These are phyloP conservation scores for Hemicrepidius hirtus DNA, from an alignment of 2,888 invertebrate species.

Conservation along the genomic window DNA sequence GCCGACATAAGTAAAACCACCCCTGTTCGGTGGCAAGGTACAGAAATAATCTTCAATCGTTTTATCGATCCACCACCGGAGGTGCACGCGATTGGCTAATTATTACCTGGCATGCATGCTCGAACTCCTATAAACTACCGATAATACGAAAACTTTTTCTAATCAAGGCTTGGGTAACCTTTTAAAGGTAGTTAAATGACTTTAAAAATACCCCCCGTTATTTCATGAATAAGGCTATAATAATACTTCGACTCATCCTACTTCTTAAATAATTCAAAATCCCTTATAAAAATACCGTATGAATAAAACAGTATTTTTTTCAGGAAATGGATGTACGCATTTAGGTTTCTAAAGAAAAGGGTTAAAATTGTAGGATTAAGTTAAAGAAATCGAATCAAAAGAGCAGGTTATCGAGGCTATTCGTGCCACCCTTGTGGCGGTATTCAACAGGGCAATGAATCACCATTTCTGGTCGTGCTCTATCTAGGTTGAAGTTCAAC, in stretches of 20 bases:
- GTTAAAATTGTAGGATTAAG: background rate
- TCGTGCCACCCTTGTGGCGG: conserved; percentile 31
- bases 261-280: conserved; percentile 22
- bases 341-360: background rate
- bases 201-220: conserved; percentile 20
- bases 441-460: conserved; percentile 40
- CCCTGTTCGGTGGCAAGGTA: conserved; percentile 41
- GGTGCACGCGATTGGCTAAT: conserved; percentile 59
- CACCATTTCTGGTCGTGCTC: conserved; percentile 27
- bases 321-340: background rate
- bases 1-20: conserved; percentile 14
- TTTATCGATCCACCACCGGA: conserved; percentile 41
- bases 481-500: conserved; percentile 30
- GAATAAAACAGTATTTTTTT: background rate
- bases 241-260: background rate
- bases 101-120: conserved; percentile 59
- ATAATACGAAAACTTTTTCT: conserved; percentile 59
- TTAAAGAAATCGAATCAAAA: conserved; percentile 28
- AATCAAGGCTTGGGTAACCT: conserved; percentile 45
- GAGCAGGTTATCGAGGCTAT: conserved; percentile 21
- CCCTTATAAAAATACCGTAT: background rate
- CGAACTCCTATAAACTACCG: conserved; percentile 54
- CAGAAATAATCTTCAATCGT: conserved; percentile 55
- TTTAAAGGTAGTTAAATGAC: conserved; percentile 30
- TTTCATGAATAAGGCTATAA: background rate